phyloP scores from a whole-genome alignment of 2,113 vertebrate genomes.

The Aptenodytes patagonicus region DNA sequence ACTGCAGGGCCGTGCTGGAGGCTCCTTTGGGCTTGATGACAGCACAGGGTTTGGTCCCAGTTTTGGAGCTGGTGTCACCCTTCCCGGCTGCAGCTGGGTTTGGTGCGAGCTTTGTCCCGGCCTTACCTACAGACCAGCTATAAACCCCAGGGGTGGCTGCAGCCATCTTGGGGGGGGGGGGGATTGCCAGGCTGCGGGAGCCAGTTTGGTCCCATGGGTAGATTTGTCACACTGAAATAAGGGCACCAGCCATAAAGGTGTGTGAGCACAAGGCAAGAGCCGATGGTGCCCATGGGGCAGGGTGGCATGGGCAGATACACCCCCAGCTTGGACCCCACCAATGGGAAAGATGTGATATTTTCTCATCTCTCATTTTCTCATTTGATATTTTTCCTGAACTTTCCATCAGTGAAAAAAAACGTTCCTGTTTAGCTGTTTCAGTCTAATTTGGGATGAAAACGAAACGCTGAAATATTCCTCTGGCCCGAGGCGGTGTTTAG shows the following conservation, averaged over 20 bases:
- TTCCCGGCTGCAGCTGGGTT: neutral
- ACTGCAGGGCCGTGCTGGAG: accelerated
- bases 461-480: neutral
- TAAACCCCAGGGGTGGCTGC: accelerated
- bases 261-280: neutral
- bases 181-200: neutral
- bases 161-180: neutral
- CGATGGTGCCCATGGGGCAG: neutral
- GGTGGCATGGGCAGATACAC: neutral
- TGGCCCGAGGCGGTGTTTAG: neutral
- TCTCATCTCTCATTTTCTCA: neutral
- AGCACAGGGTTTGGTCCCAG: neutral
- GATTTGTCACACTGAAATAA: neutral
- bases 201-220: neutral
- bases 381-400: neutral
- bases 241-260: neutral
- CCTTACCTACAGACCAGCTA: neutral
- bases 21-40: neutral
- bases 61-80: neutral
- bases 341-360: accelerated
- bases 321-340: neutral
- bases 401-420: neutral
- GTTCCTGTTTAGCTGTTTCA: neutral
- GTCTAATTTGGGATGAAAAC: slow-evolving; percentile 17
- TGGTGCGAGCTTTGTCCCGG: accelerated